Percentiles rank a stretch among this genome's conserved stretches.
Evolutionary conservation across 64 coral and sea anemone species (phyloP).

Genomic region (Anthopleura sola): DNA sequence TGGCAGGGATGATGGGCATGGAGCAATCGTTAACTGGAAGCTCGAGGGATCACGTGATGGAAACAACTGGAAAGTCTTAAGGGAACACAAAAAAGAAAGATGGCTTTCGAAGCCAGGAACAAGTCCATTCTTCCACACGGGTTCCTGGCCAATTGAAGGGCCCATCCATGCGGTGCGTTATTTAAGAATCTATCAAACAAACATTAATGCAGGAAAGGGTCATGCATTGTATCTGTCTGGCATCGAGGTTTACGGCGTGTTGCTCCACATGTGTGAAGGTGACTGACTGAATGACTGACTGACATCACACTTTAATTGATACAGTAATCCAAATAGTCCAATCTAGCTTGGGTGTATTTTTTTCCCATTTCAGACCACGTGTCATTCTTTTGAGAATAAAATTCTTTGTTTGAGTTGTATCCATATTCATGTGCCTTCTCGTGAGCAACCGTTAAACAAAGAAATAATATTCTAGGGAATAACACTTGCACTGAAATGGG

Average conservation of each 20-base stretch:
- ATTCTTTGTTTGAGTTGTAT: too few species aligned
- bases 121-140: background rate
- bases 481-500: too few species aligned
- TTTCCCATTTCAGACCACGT: too few species aligned
- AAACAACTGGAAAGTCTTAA: conserved; percentile 59
- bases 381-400: too few species aligned
- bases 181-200: conserved; percentile 28
- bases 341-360: too few species aligned
- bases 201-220: background rate
- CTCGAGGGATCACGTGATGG: conserved; percentile 75
- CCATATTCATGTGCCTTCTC: too few species aligned
- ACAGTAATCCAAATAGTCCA: too few species aligned
- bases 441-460: too few species aligned
- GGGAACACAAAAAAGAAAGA: conserved; percentile 61
- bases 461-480: too few species aligned
- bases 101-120: background rate
- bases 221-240: conserved; percentile 19
- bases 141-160: background rate
- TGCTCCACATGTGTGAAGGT: background rate
- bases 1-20: conserved; percentile 64
- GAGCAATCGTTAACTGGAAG: conserved; percentile 62
- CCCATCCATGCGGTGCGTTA: background rate
- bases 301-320: too few species aligned
- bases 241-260: conserved; percentile 13
- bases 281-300: too few species aligned